Evolutionary conservation across 2,797 vertebrate genomes (phyloP), one percentile per base, ranked within the genome.

Genomic region (Lindbergichthys nudifrons): DNA sequence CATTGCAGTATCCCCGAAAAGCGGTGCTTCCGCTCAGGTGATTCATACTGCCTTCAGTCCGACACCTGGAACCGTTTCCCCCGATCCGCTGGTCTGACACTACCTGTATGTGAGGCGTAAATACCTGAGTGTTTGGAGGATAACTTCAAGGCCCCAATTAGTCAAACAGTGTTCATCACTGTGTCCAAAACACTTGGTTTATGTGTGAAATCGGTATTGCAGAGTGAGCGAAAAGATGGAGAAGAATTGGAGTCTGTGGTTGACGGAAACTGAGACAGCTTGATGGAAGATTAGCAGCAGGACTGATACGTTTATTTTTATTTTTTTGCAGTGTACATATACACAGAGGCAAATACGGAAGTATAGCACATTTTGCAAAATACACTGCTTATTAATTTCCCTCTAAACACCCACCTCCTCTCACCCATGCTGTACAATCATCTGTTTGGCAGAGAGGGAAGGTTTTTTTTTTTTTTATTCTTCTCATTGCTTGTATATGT

Each of bases 41-140:
- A 82, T 75, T 85, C 77, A 79, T 71, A 53, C 43, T 23, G 45
- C 36, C 60, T 70, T 83, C 57, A 76, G 39, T 71, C 43, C 0
- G 9, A 73, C 66, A 77, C 69, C 68, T 59, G 62, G 23, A 53
- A 56, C 58, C 16, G 0, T 65, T n/a, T 61, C 42, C 42, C 59
- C 6, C 26, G 32, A 48, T 78, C 12, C 7, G 10, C 32, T 62
- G 51, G 43, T 70, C 30, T 53, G 21, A 51, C 36, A 26, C 16
- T 69, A 52, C 68, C 48, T 63, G n/a, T 41, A 67, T 75, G 50
- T 67, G 46, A 73, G 67, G 45, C 9, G 12, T 68, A 52, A 67
- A 58, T 58, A 21, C 56, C 9, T 8, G 30, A 42, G 14, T 5
- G 18, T 63, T 13, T 53, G 41, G 12, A 59, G 32, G 39, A 65